A percentile compares a stretch with the other conserved stretches of the same genome.
Evolutionary conservation across 2,113 vertebrate genomes (phyloP).

Genomic region (Geococcyx californianus): DNA sequence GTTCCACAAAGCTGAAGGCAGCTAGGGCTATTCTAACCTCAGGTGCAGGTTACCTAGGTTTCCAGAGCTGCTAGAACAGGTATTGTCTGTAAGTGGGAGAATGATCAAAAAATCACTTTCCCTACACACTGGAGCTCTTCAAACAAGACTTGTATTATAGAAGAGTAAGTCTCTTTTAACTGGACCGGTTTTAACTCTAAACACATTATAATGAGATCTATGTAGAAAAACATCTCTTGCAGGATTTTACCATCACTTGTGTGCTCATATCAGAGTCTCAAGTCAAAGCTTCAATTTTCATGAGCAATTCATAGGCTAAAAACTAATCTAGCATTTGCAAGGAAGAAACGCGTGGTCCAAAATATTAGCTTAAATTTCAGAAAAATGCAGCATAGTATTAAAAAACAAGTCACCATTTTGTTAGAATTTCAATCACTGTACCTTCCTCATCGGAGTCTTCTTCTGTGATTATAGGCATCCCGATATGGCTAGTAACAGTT

Average conservation of each 20-base stretch:
- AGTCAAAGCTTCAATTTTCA: neutral
- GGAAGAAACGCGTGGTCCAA: neutral
- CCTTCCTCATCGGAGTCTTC: slow-evolving; percentile 51
- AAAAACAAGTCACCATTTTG: neutral
- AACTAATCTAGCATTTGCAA: neutral
- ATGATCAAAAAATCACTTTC: neutral
- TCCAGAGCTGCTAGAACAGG: neutral
- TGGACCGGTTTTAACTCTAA: neutral
- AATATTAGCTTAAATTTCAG: neutral
- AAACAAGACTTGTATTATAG: neutral
- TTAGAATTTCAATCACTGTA: neutral
- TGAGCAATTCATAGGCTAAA: neutral
- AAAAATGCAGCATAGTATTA: neutral
- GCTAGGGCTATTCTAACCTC: neutral
- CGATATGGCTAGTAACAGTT: neutral
- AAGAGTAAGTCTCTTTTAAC: neutral
- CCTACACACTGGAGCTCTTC: neutral
- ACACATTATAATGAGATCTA: neutral
- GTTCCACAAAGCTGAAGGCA: neutral
- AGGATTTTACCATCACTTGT: fast-evolving
- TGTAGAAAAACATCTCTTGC: fast-evolving
- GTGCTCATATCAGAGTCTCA: neutral
- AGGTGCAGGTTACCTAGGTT: fast-evolving
- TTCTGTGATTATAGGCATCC: slow-evolving; percentile 76
- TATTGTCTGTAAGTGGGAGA: neutral